A percentile compares a stretch with the other conserved stretches of the same genome.
phyloP scores from a whole-genome alignment of 1,140 invertebrate genomes.

The Drosophila kanapiae region DNA sequence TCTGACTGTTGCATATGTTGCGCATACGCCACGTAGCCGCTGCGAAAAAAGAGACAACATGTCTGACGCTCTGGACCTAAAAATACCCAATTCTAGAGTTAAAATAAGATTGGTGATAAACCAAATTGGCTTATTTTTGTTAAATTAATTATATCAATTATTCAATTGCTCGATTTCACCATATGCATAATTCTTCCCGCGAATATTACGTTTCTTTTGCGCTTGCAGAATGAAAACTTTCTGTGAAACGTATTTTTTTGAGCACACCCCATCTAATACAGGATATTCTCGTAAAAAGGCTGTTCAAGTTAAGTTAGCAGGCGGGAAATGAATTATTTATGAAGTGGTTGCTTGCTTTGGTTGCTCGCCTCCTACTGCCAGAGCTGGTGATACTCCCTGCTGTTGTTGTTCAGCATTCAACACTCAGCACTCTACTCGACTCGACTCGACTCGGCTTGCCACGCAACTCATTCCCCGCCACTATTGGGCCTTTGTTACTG shows the following conservation, averaged over 20 bases:
- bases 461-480: slow-evolving; percentile 21
- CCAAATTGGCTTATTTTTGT: background rate
- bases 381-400: slow-evolving; percentile 33
- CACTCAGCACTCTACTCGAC: slow-evolving; percentile 44
- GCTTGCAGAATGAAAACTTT: background rate
- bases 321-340: slow-evolving; percentile 85
- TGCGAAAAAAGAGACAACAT: slow-evolving; percentile 21
- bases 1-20: slow-evolving; percentile 73
- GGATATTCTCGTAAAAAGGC: slow-evolving; percentile 58
- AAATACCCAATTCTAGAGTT: slow-evolving; percentile 19
- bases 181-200: no score
- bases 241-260: background rate
- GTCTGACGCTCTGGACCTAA: slow-evolving; percentile 10
- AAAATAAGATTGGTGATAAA: background rate
- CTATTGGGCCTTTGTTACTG: slow-evolving; percentile 73
- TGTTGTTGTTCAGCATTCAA: slow-evolving; percentile 62
- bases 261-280: slow-evolving; percentile 20
- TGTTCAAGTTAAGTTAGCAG: slow-evolving; percentile 76
- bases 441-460: slow-evolving; percentile 32
- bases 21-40: slow-evolving; percentile 71
- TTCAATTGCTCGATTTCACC: no score
- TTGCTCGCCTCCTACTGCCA: slow-evolving; percentile 35
- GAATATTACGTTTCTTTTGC: no score
- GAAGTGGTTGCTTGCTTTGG: slow-evolving; percentile 76
- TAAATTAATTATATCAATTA: background rate